phyloP scores from a whole-genome alignment of 1,140 invertebrate genomes.

The Drosophila seguyi region DNA sequence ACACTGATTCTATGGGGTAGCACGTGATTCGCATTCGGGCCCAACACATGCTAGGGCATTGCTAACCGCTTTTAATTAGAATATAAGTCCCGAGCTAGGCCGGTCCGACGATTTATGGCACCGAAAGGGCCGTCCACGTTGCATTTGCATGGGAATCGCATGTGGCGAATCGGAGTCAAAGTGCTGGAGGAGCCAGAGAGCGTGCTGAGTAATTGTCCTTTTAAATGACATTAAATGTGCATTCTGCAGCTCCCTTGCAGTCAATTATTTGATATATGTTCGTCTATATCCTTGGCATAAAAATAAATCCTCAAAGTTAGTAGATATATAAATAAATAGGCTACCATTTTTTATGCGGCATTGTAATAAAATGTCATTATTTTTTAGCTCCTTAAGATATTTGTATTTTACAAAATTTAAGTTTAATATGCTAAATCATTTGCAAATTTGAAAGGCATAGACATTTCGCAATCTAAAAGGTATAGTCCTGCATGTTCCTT shows the following conservation, averaged over 20 bases:
- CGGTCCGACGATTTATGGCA: constrained; percentile 65
- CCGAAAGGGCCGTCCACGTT: constrained; percentile 58
- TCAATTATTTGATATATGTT: constrained; percentile 6
- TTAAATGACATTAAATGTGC: constrained; percentile 82
- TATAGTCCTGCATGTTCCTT: too few species aligned
- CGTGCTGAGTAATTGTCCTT: constrained; percentile 80
- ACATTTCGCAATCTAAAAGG: too few species aligned
- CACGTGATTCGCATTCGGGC: constrained; percentile 45
- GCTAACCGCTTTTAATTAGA: constrained; percentile 69
- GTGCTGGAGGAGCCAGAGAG: constrained; percentile 34
- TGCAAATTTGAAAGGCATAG: too few species aligned
- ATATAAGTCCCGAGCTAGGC: constrained; percentile 40
- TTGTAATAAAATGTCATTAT: too few species aligned
- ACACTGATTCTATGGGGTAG: background rate
- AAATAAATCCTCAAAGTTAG: background rate
- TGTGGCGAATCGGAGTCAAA: constrained; percentile 58
- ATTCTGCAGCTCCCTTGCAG: constrained; percentile 55
- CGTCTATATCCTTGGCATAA: too few species aligned
- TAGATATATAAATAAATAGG: background rate
- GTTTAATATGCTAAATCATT: too few species aligned
- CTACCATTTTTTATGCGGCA: too few species aligned
- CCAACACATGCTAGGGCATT: constrained; percentile 33
- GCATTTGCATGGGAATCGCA: constrained; percentile 76
- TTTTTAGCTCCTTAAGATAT: too few species aligned
- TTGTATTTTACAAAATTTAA: too few species aligned